Conservation (phyloP, 2,888 invertebrate genomes). For the Halictus quadricinctus region DNA sequence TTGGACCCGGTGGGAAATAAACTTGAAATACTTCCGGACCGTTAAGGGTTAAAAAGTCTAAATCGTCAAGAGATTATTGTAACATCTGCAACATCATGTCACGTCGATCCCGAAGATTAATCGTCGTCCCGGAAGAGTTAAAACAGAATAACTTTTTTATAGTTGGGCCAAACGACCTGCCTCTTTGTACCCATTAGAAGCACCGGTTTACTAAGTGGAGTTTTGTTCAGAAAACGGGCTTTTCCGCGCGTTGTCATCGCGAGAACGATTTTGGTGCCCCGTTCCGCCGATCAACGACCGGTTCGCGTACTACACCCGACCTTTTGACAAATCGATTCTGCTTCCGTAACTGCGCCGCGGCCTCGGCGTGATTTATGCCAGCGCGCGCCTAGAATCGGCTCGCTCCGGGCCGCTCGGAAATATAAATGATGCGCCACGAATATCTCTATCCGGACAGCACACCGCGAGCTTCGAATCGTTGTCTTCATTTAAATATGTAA, state of each 20-base stretch:
- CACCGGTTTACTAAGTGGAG: not conserved
- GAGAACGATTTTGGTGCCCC: not conserved
- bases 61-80: no score
- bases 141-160: no score
- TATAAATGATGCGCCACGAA: slow-evolving; percentile 37
- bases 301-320: slow-evolving; percentile 11
- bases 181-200: not conserved
- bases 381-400: slow-evolving; percentile 30
- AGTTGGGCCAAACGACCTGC: no score
- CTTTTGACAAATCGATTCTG: slow-evolving; percentile 56
- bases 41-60: no score
- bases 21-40: no score
- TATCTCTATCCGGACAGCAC: slow-evolving; percentile 33
- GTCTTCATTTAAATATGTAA: slow-evolving; percentile 18
- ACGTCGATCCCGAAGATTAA: no score
- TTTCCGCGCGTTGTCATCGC: not conserved
- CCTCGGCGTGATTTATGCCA: slow-evolving; percentile 43
- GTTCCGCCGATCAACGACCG: slow-evolving; percentile 47
- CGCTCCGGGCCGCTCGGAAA: slow-evolving; percentile 10
- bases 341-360: slow-evolving; percentile 45
- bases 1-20: no score
- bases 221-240: not conserved
- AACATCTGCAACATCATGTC: no score
- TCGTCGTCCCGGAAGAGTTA: no score
- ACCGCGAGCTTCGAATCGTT: not conserved